Percentiles rank a stretch among this genome's conserved stretches.
Evolutionary conservation across 2,113 vertebrate genomes (phyloP).

Genomic region (Shinisaurus crocodilurus): DNA sequence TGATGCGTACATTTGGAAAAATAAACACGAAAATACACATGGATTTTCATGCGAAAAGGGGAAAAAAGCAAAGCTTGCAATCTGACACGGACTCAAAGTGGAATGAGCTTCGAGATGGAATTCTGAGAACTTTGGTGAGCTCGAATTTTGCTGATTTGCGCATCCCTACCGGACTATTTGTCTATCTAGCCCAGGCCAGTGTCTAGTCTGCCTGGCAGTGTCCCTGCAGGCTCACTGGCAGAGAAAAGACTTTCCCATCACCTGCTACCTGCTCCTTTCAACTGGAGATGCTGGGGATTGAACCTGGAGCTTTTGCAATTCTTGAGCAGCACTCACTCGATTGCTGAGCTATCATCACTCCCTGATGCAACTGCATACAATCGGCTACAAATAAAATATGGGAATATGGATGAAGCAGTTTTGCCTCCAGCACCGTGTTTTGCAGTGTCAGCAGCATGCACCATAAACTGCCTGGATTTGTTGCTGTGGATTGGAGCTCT

Average conservation of each 20-base stretch:
- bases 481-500: background rate
- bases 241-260: background rate
- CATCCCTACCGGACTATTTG: background rate
- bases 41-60: too few species aligned
- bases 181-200: background rate
- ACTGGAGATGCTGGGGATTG: background rate
- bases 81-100: too few species aligned
- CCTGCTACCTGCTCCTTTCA: background rate
- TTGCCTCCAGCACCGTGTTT: background rate
- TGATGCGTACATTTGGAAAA: too few species aligned
- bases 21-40: too few species aligned
- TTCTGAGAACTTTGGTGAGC: too few species aligned
- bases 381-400: background rate
- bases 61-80: too few species aligned
- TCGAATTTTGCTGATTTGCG: too few species aligned
- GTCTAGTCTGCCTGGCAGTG: background rate
- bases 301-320: background rate
- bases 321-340: background rate
- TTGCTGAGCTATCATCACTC: background rate
- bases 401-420: background rate
- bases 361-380: background rate
- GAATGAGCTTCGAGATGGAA: too few species aligned
- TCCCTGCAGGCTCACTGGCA: background rate
- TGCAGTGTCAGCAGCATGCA: background rate
- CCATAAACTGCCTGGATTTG: background rate